phyloP scores from a whole-genome alignment of 2,113 vertebrate species.

The Motacilla alba region DNA sequence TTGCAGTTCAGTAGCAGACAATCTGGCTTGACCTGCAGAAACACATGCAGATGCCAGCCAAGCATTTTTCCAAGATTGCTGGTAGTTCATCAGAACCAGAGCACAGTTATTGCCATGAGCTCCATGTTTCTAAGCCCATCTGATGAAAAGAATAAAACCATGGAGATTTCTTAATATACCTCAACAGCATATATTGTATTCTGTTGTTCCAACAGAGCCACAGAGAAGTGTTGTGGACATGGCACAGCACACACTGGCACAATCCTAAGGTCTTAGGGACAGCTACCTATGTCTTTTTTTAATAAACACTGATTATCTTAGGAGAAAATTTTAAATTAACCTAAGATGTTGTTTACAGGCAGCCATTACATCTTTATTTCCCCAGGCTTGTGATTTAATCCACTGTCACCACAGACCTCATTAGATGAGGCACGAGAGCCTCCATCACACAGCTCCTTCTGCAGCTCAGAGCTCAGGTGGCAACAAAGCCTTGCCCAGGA shows the following conservation, averaged over 20 bases:
- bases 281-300: not conserved
- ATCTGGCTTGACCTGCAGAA: not conserved
- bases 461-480: not conserved
- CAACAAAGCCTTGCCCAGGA: not conserved
- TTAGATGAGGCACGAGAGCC: not conserved
- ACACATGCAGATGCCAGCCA: not conserved
- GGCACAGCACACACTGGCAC: not conserved
- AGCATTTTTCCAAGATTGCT: not conserved
- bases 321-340: constrained; percentile 6
- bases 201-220: not conserved
- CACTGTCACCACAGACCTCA: not conserved
- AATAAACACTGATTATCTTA: constrained; percentile 32
- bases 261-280: not conserved
- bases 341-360: not conserved
- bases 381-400: constrained; percentile 15
- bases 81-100: not conserved
- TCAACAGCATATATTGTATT: not conserved
- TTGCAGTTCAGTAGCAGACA: not conserved
- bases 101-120: not conserved
- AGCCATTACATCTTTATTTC: constrained; percentile 42
- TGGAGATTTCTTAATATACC: not conserved
- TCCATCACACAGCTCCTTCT: not conserved
- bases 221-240: not conserved
- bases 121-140: not conserved
- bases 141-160: not conserved